A percentile compares a stretch with the other conserved stretches of the same genome.
These are phyloP conservation scores for Bagarius yarrelli DNA, from an alignment of 2,113 vertebrate genomes.

Conservation along the genomic window DNA sequence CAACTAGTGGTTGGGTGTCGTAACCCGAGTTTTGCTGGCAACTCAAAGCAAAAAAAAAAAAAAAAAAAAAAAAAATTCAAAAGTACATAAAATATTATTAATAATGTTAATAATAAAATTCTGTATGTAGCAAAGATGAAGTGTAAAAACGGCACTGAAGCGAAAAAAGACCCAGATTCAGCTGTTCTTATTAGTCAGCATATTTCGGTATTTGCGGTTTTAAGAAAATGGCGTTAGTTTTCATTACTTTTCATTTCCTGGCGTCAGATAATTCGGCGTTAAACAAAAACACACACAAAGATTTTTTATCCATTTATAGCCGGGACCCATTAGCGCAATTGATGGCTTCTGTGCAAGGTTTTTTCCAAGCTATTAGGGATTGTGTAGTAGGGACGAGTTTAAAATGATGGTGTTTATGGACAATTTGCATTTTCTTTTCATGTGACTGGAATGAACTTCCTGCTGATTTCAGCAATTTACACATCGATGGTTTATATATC, in stretches of 20 bases:
- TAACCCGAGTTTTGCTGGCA: no score
- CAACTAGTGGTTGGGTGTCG: no score
- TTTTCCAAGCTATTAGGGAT: slow-evolving; percentile 14
- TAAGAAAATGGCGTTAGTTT: slow-evolving; percentile 41
- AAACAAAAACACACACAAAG: slow-evolving; percentile 19
- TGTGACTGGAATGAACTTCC: background rate
- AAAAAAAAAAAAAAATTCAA: no score
- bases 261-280: background rate
- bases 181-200: slow-evolving; percentile 29
- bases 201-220: slow-evolving; percentile 40
- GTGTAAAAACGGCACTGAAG: slow-evolving; percentile 3
- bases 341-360: background rate
- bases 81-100: slow-evolving; percentile 15
- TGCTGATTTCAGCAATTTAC: background rate
- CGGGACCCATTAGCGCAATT: slow-evolving; percentile 5
- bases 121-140: slow-evolving; percentile 13
- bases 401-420: background rate
- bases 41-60: no score
- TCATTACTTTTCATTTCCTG: slow-evolving; percentile 33
- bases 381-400: slow-evolving; percentile 15
- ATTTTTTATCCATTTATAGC: slow-evolving; percentile 31
- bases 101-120: background rate
- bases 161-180: background rate
- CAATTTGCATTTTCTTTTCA: slow-evolving; percentile 3
- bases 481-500: background rate